Percentiles rank a stretch among this genome's conserved stretches.
Conservation (phyloP, 2,888 invertebrate genomes). For the Steromphala cineraria region DNA sequence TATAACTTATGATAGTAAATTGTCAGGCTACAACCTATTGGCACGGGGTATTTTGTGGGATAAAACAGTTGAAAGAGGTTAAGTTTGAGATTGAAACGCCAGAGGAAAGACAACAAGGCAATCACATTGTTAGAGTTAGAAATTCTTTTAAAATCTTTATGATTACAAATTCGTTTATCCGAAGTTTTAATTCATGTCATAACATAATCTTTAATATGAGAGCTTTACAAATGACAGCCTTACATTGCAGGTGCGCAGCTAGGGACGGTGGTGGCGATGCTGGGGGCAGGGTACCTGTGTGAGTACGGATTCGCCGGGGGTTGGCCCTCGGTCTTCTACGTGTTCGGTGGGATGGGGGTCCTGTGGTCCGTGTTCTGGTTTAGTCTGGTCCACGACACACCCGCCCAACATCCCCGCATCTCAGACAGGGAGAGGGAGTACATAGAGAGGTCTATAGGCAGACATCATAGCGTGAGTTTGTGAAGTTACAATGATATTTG, state of each 20-base stretch:
- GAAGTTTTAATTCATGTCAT: too few species aligned
- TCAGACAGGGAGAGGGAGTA: conserved; percentile 67
- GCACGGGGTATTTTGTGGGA: too few species aligned
- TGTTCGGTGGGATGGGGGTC: conserved; percentile 40
- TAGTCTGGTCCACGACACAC: conserved; percentile 76
- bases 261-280: conserved; percentile 89
- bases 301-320: conserved; percentile 79
- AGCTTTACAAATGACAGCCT: too few species aligned
- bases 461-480: background rate
- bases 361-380: background rate
- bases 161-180: too few species aligned
- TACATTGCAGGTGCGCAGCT: conserved; percentile 83
- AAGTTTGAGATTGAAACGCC: too few species aligned
- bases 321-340: conserved; percentile 65
- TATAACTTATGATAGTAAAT: too few species aligned
- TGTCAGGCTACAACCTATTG: too few species aligned
- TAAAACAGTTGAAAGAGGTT: too few species aligned
- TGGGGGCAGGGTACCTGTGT: conserved; percentile 88
- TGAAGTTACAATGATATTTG: background rate
- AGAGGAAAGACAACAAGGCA: too few species aligned
- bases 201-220: too few species aligned
- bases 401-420: conserved; percentile 79
- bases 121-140: too few species aligned
- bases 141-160: too few species aligned
- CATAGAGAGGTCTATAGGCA: conserved; percentile 65